Evolutionary conservation across 2,113 vertebrate genomes (phyloP), one percentile per base, ranked within the genome.

Genomic region (Sorex fumeus): DNA sequence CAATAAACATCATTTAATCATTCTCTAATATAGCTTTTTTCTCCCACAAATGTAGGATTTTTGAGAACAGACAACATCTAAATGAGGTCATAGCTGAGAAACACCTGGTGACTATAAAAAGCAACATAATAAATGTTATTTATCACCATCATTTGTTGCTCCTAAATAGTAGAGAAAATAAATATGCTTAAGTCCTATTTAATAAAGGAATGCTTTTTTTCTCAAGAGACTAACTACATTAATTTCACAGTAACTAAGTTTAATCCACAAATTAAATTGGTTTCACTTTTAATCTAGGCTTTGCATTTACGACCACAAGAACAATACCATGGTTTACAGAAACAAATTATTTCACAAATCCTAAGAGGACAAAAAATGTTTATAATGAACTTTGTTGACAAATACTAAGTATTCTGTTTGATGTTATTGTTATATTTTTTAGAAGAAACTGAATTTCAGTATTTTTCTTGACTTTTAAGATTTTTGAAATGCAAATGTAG

Each of bases 171-270:
- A 81, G 15, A 80, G 8, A 10, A 74, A 90, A 91, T 10, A 78
- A 11, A 79, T 57, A 9, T 13, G 0, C 15, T 78, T 50, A 23
- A 69, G 2, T 66, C 43, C 19, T 30, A 84, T 77, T 83, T 89
- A 84, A 87, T 77, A 53, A 91, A 75, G 27, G 78, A 92, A 89
- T 77, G 78, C 8, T 69, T 67, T 80, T n/a, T 79, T 27, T 86
- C 70, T 92, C 57, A 70, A 78, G 81, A 64, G 30, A 87, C 27
- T 84, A 30, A 11, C 88, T 67, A 95, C 81, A 83, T 75, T 86
- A 62, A 87, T 82, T 96, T 94, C 15, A 64, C 81, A 83, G 21
- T 91, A 62, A 93, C 67, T 70, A 91, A 94, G 34, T 88, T 7
- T 30, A 91, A 77, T 28, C 15, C 74, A 94, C 43, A 94, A 87